Percentiles rank a stretch among this genome's conserved stretches.
Conservation (phyloP, 2,797 vertebrate genomes). For the Cygnus olor region DNA sequence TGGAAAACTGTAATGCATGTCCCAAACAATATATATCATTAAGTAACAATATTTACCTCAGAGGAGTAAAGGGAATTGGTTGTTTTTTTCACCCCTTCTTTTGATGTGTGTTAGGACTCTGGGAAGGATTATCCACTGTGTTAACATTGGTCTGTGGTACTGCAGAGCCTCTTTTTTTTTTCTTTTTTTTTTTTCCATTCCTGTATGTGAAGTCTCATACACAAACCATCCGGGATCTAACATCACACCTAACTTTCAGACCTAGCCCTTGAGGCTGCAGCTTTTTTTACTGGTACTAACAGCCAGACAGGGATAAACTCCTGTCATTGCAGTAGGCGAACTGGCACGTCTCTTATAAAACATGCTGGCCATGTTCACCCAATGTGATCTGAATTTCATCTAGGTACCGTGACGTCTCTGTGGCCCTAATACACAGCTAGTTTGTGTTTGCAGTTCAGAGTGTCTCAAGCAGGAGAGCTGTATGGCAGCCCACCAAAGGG, state of each 20-base stretch:
- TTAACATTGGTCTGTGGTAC: background rate
- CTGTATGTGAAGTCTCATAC: background rate
- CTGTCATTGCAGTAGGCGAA: background rate
- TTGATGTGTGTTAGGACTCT: background rate
- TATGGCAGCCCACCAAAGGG: background rate
- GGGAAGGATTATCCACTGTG: fast-evolving
- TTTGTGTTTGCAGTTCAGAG: background rate
- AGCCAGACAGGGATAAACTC: background rate
- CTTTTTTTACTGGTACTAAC: background rate
- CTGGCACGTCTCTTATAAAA: background rate
- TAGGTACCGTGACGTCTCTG: background rate
- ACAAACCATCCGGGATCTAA: background rate
- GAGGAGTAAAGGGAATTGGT: background rate
- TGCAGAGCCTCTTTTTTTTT: background rate
- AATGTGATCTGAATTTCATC: background rate
- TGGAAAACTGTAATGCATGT: background rate
- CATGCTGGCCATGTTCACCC: background rate
- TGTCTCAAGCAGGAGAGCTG: background rate
- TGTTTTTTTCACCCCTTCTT: background rate
- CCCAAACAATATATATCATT: background rate
- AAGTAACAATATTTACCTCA: background rate
- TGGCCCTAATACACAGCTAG: background rate
- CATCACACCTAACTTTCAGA: background rate
- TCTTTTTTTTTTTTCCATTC: background rate
- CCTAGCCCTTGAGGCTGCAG: background rate